Evolutionary conservation across 2,888 invertebrate species (phyloP).

Genomic region (Apodemia hepburni): DNA sequence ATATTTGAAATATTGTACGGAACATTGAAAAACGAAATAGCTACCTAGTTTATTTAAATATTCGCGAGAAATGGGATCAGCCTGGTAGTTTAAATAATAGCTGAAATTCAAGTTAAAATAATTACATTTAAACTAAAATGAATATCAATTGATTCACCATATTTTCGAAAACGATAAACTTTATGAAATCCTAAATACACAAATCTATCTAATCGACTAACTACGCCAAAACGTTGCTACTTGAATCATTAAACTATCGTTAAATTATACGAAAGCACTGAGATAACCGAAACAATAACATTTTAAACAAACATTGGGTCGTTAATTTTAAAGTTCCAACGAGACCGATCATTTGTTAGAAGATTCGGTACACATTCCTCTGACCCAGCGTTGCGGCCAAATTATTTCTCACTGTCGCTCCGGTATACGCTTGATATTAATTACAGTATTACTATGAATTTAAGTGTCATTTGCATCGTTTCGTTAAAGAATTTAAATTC

Average conservation of each 20-base stretch:
- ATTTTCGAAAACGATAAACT: too few species aligned
- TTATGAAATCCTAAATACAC: not conserved
- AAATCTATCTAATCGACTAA: constrained; percentile 1
- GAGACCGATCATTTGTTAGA: constrained; percentile 50
- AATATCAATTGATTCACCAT: too few species aligned
- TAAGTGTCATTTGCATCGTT: not conserved
- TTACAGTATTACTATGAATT: constrained; percentile 17
- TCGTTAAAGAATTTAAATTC: not conserved
- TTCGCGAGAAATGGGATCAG: too few species aligned
- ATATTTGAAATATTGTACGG: too few species aligned
- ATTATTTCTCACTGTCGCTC: constrained; percentile 39
- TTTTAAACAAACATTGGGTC: constrained; percentile 42
- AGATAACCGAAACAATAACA: constrained; percentile 33
- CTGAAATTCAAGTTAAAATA: too few species aligned
- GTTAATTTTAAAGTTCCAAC: constrained; percentile 51
- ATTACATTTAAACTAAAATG: too few species aligned
- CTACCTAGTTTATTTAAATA: too few species aligned
- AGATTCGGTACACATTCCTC: constrained; percentile 45
- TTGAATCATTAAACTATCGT: constrained; percentile 10
- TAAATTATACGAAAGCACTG: constrained; percentile 13
- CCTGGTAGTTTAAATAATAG: too few species aligned
- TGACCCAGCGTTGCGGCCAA: constrained; percentile 39
- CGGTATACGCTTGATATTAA: constrained; percentile 20
- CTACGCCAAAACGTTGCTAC: not conserved
- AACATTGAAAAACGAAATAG: too few species aligned